phyloP scores from a whole-genome alignment of 2,113 vertebrate species.

The Leptodactylus fuscus region DNA sequence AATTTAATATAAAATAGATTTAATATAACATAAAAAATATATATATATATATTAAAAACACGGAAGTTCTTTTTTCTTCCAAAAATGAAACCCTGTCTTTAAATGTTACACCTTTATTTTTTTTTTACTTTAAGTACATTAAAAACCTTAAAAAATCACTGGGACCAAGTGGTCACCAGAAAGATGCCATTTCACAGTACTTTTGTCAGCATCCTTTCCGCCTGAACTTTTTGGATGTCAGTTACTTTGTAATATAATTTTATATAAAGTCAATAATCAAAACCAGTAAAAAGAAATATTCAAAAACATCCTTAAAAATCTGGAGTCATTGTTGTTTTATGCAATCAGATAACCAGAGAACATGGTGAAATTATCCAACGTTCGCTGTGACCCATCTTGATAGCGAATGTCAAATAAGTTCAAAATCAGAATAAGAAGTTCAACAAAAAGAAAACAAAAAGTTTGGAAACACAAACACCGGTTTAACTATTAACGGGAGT shows the following conservation, averaged over 20 bases:
- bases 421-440: neutral
- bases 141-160: neutral
- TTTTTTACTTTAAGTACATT: too few relatives aligned
- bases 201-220: too few relatives aligned
- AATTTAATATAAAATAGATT: too few relatives aligned
- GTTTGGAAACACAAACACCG: neutral
- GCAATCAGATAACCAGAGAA: neutral
- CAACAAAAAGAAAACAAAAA: neutral
- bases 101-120: too few relatives aligned
- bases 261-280: conserved; percentile 3
- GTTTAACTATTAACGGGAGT: neutral
- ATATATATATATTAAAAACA: too few relatives aligned
- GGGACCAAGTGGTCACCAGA: neutral
- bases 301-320: too few relatives aligned
- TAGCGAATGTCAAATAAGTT: neutral
- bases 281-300: neutral
- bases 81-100: too few relatives aligned
- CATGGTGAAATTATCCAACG: neutral
- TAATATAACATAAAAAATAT: too few relatives aligned
- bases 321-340: neutral
- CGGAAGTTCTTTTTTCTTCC: too few relatives aligned
- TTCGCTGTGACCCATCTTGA: neutral
- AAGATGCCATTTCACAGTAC: too few relatives aligned
- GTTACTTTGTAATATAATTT: neutral
- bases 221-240: neutral